Evolutionary conservation across 2,888 invertebrate genomes (phyloP).

Genomic region (Lochmaea capreae): DNA sequence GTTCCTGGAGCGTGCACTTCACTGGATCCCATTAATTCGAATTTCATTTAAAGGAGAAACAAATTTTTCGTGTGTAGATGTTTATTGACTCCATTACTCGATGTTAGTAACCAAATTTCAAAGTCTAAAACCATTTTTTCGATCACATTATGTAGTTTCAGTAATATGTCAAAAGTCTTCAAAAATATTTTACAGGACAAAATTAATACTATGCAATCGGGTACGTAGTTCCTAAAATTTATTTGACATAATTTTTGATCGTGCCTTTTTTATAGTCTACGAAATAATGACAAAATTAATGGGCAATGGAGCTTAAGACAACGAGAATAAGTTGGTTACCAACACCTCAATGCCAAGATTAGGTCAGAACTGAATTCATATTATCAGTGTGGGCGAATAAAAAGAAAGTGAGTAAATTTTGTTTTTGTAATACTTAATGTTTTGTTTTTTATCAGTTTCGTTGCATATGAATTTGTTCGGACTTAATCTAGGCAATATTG

Average conservation of each 20-base stretch:
- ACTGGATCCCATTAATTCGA: no score
- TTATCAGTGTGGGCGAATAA: background rate
- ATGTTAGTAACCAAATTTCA: no score
- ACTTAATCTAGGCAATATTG: background rate
- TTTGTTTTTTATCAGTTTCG: background rate
- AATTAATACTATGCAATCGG: background rate
- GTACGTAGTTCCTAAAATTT: background rate
- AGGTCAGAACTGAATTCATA: slow-evolving; percentile 8
- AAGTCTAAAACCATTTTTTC: no score
- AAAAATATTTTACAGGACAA: background rate
- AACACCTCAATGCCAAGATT: slow-evolving; percentile 6
- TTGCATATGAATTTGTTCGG: background rate
- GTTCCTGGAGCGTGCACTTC: no score
- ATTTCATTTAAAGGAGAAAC: no score
- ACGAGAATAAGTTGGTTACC: background rate
- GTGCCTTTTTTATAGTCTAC: slow-evolving; percentile 7
- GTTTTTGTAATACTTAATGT: background rate
- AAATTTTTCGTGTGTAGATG: no score
- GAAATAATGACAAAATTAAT: background rate
- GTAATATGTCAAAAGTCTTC: background rate
- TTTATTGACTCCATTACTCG: no score
- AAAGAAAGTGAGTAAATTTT: slow-evolving; percentile 12
- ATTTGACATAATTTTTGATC: slow-evolving; percentile 7
- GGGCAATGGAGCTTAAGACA: background rate
- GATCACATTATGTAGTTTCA: background rate